phyloP scores from a whole-genome alignment of 1,140 invertebrate species.

The Trichoplusia ni region DNA sequence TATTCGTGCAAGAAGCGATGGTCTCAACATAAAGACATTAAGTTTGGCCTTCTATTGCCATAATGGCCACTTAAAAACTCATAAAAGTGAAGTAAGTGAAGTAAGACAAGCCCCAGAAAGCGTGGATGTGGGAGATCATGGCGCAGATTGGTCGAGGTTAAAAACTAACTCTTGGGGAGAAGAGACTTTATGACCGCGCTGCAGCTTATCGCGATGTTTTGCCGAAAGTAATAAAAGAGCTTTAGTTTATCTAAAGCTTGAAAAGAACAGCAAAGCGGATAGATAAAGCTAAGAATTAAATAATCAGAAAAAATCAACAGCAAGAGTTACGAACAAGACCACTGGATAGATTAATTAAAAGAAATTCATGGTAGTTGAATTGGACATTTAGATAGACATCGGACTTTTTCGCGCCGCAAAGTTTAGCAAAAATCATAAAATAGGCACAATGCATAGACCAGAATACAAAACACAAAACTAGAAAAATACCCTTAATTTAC shows the following conservation, averaged over 20 bases:
- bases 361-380: too few species aligned
- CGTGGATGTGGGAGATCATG: slow-evolving; percentile 41
- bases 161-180: slow-evolving; percentile 18
- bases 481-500: too few species aligned
- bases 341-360: too few species aligned
- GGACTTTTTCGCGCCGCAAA: too few species aligned
- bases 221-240: slow-evolving; percentile 10
- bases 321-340: too few species aligned
- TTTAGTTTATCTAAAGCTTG: background rate
- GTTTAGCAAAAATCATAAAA: too few species aligned
- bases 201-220: slow-evolving; percentile 31
- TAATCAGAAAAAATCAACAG: too few species aligned
- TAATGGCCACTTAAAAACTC: slow-evolving; percentile 71
- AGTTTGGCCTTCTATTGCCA: slow-evolving; percentile 50
- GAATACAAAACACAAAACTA: too few species aligned
- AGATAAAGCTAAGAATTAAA: background rate
- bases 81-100: slow-evolving; percentile 63
- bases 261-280: background rate
- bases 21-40: slow-evolving; percentile 52
- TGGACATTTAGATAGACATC: too few species aligned
- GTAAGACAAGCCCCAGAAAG: slow-evolving; percentile 39
- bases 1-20: slow-evolving; percentile 20
- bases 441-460: too few species aligned
- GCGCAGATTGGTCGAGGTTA: slow-evolving; percentile 29
- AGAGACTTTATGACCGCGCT: slow-evolving; percentile 11